A percentile compares a stretch with the other conserved stretches of the same genome.
Conservation (phyloP, 2,113 vertebrate genomes). For the Corvus cornix region DNA sequence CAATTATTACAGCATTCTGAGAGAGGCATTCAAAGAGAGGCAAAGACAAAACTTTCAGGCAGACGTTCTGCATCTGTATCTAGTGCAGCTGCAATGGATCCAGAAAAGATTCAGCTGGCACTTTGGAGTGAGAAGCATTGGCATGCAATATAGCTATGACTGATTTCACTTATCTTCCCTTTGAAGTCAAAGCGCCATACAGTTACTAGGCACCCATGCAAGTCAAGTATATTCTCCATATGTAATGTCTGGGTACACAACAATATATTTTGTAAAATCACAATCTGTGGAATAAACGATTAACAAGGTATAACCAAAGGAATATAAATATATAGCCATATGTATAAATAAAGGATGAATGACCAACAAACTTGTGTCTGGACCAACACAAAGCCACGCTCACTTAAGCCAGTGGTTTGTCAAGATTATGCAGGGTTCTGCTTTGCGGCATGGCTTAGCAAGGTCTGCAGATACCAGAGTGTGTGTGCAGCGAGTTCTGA, state of each 20-base stretch:
- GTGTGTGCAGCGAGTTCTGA: not conserved
- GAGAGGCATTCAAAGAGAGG: not conserved
- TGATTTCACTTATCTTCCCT: not conserved
- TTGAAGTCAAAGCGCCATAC: not conserved
- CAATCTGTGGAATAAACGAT: not conserved
- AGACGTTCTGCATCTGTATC: not conserved
- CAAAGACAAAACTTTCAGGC: not conserved
- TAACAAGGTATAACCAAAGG: not conserved
- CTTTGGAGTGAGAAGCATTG: not conserved
- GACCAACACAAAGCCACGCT: fast-evolving
- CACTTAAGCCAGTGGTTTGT: not conserved
- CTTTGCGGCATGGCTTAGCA: not conserved
- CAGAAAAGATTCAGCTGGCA: not conserved
- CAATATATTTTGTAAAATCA: not conserved
- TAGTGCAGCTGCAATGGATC: fast-evolving
- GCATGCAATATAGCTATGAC: not conserved
- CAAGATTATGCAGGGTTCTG: not conserved
- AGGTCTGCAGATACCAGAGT: not conserved
- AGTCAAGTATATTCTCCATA: not conserved
- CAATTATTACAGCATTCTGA: not conserved
- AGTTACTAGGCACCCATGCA: not conserved
- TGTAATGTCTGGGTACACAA: not conserved
- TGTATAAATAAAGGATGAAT: not conserved
- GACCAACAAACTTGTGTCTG: not conserved
- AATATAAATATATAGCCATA: not conserved